Base-by-base conservation (phyloP, 2,888 invertebrate species). In the Acleris laterana region DNA sequence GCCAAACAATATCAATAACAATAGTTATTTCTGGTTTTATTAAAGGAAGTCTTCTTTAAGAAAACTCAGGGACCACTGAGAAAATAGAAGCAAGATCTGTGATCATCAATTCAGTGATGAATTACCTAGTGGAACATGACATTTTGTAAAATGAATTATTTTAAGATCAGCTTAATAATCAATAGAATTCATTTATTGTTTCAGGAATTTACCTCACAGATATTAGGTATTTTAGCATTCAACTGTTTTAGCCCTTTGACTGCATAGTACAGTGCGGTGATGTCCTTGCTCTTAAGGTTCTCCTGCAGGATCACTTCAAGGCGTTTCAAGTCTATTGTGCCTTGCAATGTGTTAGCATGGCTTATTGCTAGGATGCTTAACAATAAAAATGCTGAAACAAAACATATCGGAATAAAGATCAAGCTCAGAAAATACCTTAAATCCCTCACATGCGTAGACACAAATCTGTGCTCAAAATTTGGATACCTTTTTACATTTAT, bases 231-330 rank as follows among this genome's bases (percentile, higher is more conserved):
- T 16, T 94, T 84, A 72, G 94, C 94, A 74, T 95, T 95, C 1
- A 97, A 89, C 53, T 95, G 87, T 73, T 94, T 95, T 63, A 96
- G 94, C 55, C 97, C 98, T 62, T 95, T 93, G 0, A 96, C 93
- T 3, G 96, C 95, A 90, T 96, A 96, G 82, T 97, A 96, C 38
- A 96, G 85, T 5, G 95, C 88, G 62, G 94, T 88, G 53, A 96
- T 78, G 81, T 97, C 96, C 72, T 93, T 93, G 63, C 93, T 94
- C 68, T 87, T 89, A 5, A 94, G 73, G 44, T 93, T 94, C 7
- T 93, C 92, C 69, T 90, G 82, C 3, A 93, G 78, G 60, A 93
- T 89, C 9, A 74, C 80, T 74, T 90, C 88, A 51, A 93, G 74
- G 7, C 88, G 79, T 58, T 87, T 84, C 16, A 89, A 73, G 76